These are phyloP conservation scores for Noctua janthina DNA, from an alignment of 2,888 invertebrate species.

Conservation along the genomic window DNA sequence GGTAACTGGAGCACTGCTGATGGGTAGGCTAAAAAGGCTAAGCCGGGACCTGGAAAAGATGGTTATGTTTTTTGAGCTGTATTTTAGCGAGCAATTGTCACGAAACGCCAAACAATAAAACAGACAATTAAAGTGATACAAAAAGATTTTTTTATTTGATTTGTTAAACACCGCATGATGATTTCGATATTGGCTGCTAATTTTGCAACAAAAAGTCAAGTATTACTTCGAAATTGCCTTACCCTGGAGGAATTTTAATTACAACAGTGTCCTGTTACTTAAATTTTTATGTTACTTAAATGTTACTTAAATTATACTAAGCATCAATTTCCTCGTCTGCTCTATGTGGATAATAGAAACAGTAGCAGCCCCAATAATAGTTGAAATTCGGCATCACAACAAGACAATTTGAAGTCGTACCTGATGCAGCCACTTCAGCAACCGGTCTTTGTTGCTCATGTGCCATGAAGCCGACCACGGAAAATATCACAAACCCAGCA, in stretches of 20 bases:
- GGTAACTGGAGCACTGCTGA: slow-evolving; percentile 97
- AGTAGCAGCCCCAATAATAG: background rate
- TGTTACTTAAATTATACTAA: too few species aligned
- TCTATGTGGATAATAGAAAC: background rate
- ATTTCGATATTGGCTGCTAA: too few species aligned
- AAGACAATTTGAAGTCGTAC: slow-evolving; percentile 80
- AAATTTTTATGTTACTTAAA: too few species aligned
- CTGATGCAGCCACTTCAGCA: slow-evolving; percentile 97
- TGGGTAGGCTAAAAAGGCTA: slow-evolving; percentile 97
- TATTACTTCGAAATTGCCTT: too few species aligned
- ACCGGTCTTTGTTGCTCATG: slow-evolving; percentile 98
- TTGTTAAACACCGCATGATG: too few species aligned
- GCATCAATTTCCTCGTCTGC: background rate
- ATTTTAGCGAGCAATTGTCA: background rate
- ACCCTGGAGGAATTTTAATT: too few species aligned
- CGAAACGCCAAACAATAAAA: too few species aligned
- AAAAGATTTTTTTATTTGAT: too few species aligned
- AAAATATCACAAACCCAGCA: slow-evolving; percentile 98
- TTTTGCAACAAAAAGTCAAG: too few species aligned
- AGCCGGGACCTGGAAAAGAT: slow-evolving; percentile 93
- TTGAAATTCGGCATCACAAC: background rate
- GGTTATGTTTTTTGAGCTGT: background rate
- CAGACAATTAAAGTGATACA: too few species aligned
- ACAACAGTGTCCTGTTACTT: too few species aligned
- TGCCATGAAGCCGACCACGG: slow-evolving; percentile 98